These are phyloP conservation scores for Digitonthophagus gazella DNA, from an alignment of 2,888 invertebrate species.

Conservation along the genomic window DNA sequence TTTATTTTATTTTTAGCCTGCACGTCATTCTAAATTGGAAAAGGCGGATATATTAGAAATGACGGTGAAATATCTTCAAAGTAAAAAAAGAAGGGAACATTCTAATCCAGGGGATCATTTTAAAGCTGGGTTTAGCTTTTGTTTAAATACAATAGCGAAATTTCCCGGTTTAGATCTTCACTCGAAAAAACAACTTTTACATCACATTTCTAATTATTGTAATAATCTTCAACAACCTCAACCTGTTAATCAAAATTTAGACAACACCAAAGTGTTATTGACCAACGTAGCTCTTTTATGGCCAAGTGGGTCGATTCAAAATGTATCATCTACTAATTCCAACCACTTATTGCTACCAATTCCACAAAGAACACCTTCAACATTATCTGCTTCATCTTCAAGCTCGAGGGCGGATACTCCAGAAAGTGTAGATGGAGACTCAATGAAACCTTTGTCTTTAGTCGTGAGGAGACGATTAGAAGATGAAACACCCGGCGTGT, in stretches of 20 bases:
- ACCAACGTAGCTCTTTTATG: constrained; percentile 51
- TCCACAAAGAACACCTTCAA: constrained; percentile 71
- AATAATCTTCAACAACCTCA: constrained; percentile 27
- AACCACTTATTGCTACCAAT: constrained; percentile 68
- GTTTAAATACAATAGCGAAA: constrained; percentile 80
- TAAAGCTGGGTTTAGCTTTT: constrained; percentile 84
- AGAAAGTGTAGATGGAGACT: constrained; percentile 49
- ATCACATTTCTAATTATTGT: constrained; percentile 71
- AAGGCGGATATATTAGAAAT: constrained; percentile 96
- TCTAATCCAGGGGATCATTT: constrained; percentile 73
- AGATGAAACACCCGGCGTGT: not conserved
- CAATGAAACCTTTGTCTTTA: constrained; percentile 64
- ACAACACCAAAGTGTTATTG: constrained; percentile 57
- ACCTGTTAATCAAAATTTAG: constrained; percentile 30
- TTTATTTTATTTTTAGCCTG: constrained; percentile 65
- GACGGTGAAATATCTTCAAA: constrained; percentile 91
- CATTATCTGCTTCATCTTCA: constrained; percentile 67
- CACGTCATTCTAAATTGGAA: constrained; percentile 90
- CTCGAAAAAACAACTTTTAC: constrained; percentile 70
- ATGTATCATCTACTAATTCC: constrained; percentile 68
- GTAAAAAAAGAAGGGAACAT: constrained; percentile 72
- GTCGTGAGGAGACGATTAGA: constrained; percentile 62
- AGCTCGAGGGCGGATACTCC: constrained; percentile 50
- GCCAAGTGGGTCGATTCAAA: constrained; percentile 67
- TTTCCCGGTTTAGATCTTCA: constrained; percentile 75